Evolutionary conservation across 2,113 vertebrate genomes (phyloP).

Genomic region (Macquaria ambigua): DNA sequence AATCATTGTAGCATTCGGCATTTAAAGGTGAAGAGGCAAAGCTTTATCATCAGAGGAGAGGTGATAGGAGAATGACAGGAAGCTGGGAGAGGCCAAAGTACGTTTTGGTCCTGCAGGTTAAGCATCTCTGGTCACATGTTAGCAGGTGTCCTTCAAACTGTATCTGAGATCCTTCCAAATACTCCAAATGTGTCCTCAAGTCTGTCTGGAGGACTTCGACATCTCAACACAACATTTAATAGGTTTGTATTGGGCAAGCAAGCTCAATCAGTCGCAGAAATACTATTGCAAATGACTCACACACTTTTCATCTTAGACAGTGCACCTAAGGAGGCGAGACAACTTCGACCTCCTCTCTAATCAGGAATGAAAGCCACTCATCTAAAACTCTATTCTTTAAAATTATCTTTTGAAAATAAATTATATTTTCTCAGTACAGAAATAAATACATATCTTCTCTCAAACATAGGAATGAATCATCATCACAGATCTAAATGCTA

Average conservation of each 20-base stretch:
- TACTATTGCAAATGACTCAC: constrained; percentile 47
- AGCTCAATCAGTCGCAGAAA: constrained; percentile 55
- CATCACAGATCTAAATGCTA: constrained; percentile 75
- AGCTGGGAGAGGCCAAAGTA: constrained; percentile 62
- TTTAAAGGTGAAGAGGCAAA: constrained; percentile 70
- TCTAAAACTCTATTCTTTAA: constrained; percentile 74
- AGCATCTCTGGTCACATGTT: constrained; percentile 63
- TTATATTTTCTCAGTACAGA: constrained; percentile 79
- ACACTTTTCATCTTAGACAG: constrained; percentile 55
- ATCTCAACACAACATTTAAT: constrained; percentile 36
- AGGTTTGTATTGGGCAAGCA: constrained; percentile 36
- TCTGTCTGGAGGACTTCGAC: constrained; percentile 29
- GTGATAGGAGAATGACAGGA: constrained; percentile 47
- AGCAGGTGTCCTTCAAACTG: constrained; percentile 52
- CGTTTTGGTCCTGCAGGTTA: constrained; percentile 75
- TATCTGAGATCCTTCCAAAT: constrained; percentile 48
- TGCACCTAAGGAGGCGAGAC: constrained; percentile 57
- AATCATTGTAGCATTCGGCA: constrained; percentile 49
- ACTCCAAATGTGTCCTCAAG: constrained; percentile 37
- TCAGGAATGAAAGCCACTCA: constrained; percentile 69
- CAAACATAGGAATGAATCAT: constrained; percentile 75
- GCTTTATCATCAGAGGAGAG: constrained; percentile 47
- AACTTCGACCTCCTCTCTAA: constrained; percentile 50
- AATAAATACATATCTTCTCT: constrained; percentile 81
- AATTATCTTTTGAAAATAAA: constrained; percentile 78